Evolutionary conservation across 2,113 vertebrate genomes (phyloP).

Genomic region (Camelus bactrianus): DNA sequence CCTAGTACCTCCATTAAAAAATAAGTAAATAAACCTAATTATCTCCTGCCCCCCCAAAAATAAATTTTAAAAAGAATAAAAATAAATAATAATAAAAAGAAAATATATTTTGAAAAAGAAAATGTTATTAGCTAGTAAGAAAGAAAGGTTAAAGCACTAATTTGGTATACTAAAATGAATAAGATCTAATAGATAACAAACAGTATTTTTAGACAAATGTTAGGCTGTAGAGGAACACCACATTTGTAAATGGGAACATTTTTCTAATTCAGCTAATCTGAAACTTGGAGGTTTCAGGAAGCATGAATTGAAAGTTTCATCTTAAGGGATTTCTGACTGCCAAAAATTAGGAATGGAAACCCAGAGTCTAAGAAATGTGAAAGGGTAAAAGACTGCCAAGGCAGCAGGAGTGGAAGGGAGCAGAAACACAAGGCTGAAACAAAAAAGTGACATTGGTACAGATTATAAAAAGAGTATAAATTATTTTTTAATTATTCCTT

Average conservation of each 20-base stretch:
- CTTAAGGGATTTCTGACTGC: conserved; percentile 42
- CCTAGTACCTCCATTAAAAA: no score
- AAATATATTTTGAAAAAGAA: background rate
- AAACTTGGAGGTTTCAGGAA: conserved; percentile 68
- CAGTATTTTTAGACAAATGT: conserved; percentile 38
- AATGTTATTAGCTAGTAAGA: conserved; percentile 9
- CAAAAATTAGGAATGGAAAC: conserved; percentile 50
- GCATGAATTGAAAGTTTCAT: conserved; percentile 47
- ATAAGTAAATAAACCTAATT: no score
- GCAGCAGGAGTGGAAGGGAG: background rate
- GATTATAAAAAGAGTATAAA: background rate
- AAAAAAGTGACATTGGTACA: background rate
- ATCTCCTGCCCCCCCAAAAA: no score
- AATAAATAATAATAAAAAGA: background rate
- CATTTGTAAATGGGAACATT: conserved; percentile 55
- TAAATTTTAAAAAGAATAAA: no score
- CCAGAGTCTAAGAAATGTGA: conserved; percentile 29
- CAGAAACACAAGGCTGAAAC: background rate
- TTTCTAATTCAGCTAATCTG: conserved; percentile 62
- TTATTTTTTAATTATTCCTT: conserved; percentile 34
- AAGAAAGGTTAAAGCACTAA: background rate
- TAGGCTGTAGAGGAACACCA: conserved; percentile 11
- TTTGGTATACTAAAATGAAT: conserved; percentile 29
- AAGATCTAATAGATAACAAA: conserved; percentile 18
- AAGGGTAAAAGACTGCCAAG: background rate